Percentiles rank a stretch among this genome's conserved stretches.
These are phyloP conservation scores for Valencia hispanica DNA, from an alignment of 2,797 vertebrate species.

Conservation along the genomic window DNA sequence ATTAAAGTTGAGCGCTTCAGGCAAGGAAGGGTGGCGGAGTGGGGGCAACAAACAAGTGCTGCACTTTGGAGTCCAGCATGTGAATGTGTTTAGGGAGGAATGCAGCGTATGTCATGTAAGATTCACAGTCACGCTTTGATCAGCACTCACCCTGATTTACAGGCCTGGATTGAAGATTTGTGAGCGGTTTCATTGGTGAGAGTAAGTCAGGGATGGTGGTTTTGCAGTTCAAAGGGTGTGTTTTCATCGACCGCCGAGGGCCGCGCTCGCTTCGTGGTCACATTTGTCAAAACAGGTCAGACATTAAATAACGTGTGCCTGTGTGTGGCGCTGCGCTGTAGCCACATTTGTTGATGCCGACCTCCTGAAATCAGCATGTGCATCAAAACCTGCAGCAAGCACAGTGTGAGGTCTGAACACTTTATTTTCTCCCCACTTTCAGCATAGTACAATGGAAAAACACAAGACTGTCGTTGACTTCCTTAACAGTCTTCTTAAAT, in stretches of 20 bases:
- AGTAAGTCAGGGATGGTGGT: constrained; percentile 49
- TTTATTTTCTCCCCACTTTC: neutral
- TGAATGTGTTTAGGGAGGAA: constrained; percentile 82
- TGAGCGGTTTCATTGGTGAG: constrained; percentile 69
- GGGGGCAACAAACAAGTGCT: constrained; percentile 65
- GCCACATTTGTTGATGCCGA: constrained; percentile 39
- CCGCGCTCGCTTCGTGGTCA: constrained; percentile 38
- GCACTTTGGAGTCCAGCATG: constrained; percentile 67
- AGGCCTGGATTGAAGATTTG: constrained; percentile 72
- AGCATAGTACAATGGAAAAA: neutral
- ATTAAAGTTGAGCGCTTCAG: constrained; percentile 34
- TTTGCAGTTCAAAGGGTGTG: constrained; percentile 64
- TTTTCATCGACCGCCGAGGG: constrained; percentile 54
- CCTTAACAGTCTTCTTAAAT: neutral
- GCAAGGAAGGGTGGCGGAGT: constrained; percentile 42
- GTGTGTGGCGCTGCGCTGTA: constrained; percentile 49
- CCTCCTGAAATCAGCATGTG: constrained; percentile 56
- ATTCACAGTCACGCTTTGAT: constrained; percentile 80
- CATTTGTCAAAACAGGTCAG: constrained; percentile 55
- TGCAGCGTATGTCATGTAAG: constrained; percentile 79
- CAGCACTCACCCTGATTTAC: constrained; percentile 75
- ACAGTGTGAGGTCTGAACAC: constrained; percentile 40
- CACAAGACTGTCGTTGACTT: neutral
- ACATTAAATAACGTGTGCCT: constrained; percentile 38
- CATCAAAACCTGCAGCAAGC: constrained; percentile 33